These are phyloP conservation scores for Macrosiphum euphorbiae DNA, from an alignment of 2,888 invertebrate species.

Conservation along the genomic window DNA sequence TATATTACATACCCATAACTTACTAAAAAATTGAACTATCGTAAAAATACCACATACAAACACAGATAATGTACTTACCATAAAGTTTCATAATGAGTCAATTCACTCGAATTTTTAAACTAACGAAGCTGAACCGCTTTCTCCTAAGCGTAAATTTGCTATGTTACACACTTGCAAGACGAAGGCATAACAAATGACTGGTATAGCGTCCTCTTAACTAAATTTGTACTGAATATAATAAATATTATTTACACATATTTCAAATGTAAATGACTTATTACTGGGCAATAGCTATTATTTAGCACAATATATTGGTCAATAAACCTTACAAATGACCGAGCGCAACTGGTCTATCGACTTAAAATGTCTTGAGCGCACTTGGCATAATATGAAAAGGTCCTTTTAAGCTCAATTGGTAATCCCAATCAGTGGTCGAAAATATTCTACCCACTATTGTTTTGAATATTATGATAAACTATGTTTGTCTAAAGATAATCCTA, in stretches of 20 bases:
- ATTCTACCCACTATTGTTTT: neutral
- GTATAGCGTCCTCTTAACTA: neutral
- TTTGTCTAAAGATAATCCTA: neutral
- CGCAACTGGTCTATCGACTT: neutral
- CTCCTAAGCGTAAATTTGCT: too few species aligned
- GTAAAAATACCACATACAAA: too few species aligned
- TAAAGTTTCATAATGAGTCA: too few species aligned
- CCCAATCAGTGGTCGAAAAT: neutral
- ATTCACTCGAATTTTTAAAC: too few species aligned
- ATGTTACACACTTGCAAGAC: too few species aligned
- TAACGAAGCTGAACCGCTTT: too few species aligned
- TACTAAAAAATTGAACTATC: too few species aligned
- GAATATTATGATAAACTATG: neutral
- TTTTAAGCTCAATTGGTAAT: neutral
- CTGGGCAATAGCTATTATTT: neutral
- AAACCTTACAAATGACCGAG: neutral
- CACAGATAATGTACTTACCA: too few species aligned
- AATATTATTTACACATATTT: neutral
- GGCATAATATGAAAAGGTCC: neutral
- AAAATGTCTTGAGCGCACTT: neutral
- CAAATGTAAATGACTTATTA: neutral
- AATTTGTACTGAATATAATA: neutral
- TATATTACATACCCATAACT: too few species aligned
- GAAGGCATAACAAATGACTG: too few species aligned
- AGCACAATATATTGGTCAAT: neutral